Evolutionary conservation across 2,888 invertebrate genomes (phyloP).

Genomic region (Rhorus exstirpatorius): DNA sequence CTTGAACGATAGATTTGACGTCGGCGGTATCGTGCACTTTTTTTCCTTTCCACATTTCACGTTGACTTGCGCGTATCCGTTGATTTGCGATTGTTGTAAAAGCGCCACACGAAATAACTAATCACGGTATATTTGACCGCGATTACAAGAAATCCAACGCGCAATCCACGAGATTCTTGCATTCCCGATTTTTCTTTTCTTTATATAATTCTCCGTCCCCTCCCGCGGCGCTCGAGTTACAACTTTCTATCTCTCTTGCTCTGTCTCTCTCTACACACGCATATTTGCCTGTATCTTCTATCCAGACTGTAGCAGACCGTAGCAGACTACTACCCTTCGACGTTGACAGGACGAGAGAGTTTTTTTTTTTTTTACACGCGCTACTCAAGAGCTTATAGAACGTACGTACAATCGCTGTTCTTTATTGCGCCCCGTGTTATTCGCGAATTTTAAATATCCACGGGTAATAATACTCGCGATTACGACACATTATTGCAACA

Average conservation of each 20-base stretch:
- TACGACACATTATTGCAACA: conserved; percentile 52
- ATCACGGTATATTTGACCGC: conserved; percentile 80
- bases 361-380: conserved; percentile 17
- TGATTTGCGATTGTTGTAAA: conserved; percentile 61
- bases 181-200: conserved; percentile 63
- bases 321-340: neutral
- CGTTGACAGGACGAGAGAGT: conserved; percentile 17
- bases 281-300: neutral
- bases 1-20: conserved; percentile 23
- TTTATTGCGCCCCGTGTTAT: neutral
- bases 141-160: conserved; percentile 77
- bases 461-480: conserved; percentile 6
- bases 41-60: conserved; percentile 22
- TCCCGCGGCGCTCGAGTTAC: neutral
- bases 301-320: conserved; percentile 20
- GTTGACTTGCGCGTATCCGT: conserved; percentile 28
- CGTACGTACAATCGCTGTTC: conserved; percentile 1
- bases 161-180: conserved; percentile 75
- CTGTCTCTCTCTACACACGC: conserved; percentile 10
- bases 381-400: neutral
- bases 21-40: neutral
- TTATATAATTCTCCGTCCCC: conserved; percentile 1
- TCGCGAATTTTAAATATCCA: conserved; percentile 1
- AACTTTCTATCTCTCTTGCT: conserved; percentile 24
- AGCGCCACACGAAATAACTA: conserved; percentile 77